Conservation (phyloP, 2,113 vertebrate species). For the Drymodes brunneopygia region DNA sequence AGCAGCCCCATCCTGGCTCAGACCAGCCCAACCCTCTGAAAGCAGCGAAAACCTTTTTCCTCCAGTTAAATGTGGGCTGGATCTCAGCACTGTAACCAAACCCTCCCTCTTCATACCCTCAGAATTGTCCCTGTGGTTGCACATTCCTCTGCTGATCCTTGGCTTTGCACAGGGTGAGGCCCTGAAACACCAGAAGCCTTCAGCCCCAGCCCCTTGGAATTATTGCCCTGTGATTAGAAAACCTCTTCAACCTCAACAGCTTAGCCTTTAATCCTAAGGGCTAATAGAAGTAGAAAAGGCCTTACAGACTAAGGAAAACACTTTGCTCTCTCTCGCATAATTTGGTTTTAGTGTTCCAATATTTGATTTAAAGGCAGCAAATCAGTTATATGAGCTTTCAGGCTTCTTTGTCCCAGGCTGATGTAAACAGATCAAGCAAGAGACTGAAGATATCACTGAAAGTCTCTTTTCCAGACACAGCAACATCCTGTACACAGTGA, state of each 20-base stretch:
- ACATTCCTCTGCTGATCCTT: constrained; percentile 25
- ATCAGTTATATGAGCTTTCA: not conserved
- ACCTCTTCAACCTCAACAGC: not conserved
- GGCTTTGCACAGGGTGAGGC: not conserved
- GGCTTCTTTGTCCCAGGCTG: not conserved
- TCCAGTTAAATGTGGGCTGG: not conserved
- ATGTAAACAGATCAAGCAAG: not conserved
- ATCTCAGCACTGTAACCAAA: not conserved
- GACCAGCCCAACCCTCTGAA: not conserved
- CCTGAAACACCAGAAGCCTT: not conserved
- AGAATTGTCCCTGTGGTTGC: not conserved
- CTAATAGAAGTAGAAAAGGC: not conserved
- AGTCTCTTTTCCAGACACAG: not conserved
- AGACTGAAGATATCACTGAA: not conserved
- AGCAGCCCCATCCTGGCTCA: not conserved
- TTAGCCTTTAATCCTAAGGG: not conserved
- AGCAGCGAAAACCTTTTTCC: not conserved
- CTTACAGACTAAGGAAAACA: not conserved
- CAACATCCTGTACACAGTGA: not conserved
- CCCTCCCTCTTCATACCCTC: not conserved
- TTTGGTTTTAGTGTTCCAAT: not conserved
- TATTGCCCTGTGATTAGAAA: not conserved
- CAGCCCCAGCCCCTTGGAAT: not conserved
- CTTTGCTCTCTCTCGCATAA: not conserved
- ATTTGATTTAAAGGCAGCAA: not conserved